Percentiles rank a stretch among this genome's conserved stretches.
Evolutionary conservation across 1,140 invertebrate genomes (phyloP).

Genomic region (Apocrypta bakeri): DNA sequence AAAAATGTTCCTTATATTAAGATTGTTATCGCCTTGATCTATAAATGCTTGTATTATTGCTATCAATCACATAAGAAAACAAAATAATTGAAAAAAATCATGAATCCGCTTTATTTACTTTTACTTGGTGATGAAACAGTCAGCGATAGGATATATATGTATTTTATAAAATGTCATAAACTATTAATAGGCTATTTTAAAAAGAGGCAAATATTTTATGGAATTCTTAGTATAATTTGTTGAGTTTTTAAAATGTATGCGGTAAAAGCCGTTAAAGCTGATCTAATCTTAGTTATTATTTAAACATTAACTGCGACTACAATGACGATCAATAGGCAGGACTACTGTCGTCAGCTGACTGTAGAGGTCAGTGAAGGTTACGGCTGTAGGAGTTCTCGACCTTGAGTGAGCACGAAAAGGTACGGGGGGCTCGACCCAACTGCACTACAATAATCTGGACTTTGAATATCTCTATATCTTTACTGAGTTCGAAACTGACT

Average conservation of each 20-base stretch:
- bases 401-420: conserved; percentile 42
- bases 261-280: too few species aligned
- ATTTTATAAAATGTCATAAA: neutral
- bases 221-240: too few species aligned
- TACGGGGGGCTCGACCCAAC: neutral
- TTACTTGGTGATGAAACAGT: neutral
- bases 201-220: neutral
- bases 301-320: too few species aligned
- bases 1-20: neutral
- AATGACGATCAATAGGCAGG: too few species aligned
- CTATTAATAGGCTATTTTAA: neutral
- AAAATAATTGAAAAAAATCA: neutral
- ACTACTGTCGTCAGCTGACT: neutral
- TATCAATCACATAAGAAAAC: neutral
- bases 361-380: conserved; percentile 58
- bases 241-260: neutral
- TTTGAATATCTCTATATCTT: neutral
- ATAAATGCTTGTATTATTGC: too few species aligned
- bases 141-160: neutral
- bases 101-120: too few species aligned
- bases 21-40: neutral
- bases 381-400: neutral
- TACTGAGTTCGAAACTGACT: neutral
- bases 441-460: conserved; percentile 14
- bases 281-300: too few species aligned